Percentiles rank a stretch among this genome's conserved stretches.
Conservation (phyloP, 2,797 vertebrate genomes). For the Dermochelys coriacea region DNA sequence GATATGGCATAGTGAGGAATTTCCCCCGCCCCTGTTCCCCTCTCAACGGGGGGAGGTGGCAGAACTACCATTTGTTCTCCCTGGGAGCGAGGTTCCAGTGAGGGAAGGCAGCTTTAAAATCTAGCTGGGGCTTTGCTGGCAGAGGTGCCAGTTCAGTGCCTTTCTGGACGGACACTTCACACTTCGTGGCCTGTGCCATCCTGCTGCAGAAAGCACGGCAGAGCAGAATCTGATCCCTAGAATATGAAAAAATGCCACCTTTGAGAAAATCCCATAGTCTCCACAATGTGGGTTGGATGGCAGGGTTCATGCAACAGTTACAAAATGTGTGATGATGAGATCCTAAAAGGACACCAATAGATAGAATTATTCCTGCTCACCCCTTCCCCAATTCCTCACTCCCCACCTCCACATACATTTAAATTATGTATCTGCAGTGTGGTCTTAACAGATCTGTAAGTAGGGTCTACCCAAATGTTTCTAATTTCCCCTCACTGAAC, state of each 20-base stretch:
- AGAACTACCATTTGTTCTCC: background rate
- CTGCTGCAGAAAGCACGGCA: background rate
- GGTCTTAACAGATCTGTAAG: slow-evolving; percentile 58
- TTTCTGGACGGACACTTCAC: background rate
- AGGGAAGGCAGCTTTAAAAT: background rate
- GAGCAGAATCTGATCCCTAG: background rate
- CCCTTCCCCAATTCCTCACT: background rate
- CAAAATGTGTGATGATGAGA: background rate
- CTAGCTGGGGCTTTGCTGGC: background rate
- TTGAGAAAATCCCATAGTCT: fast-evolving
- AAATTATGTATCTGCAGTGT: slow-evolving; percentile 34
- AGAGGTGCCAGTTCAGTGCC: background rate
- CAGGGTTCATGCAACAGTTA: background rate
- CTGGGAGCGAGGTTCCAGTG: background rate
- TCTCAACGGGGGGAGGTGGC: background rate
- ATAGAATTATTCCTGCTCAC: slow-evolving; percentile 41
- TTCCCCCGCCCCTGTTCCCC: background rate
- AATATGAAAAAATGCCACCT: background rate
- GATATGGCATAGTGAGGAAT: background rate
- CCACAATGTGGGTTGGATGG: background rate
- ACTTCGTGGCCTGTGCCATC: background rate
- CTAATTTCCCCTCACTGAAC: slow-evolving; percentile 67
- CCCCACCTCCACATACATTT: slow-evolving; percentile 25
- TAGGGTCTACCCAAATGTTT: slow-evolving; percentile 67
- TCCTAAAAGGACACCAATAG: background rate